Evolutionary conservation across 1,140 invertebrate species (phyloP), one percentile per base, ranked within the genome.

Genomic region (Macrobrachium rosenbergii): DNA sequence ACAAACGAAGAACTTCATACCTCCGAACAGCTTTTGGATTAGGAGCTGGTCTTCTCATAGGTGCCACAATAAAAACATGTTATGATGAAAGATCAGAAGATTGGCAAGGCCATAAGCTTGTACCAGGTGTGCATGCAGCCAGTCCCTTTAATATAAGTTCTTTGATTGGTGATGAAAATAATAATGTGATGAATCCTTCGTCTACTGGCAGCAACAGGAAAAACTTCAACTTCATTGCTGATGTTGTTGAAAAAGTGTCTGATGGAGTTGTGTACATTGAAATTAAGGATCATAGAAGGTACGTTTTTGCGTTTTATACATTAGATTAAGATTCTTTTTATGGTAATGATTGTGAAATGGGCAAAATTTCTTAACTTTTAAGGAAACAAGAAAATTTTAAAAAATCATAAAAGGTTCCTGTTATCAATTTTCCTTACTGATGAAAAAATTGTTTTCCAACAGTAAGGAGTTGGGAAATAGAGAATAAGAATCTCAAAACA

Each of bases 211-310:
- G 60, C 77, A 87, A 87, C 67, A 81, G 78, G 67, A 67, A 64
- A 12, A 76, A 60, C 16, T 76, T 52, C 60, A 87, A 87, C 59
- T 87, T 87, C 21, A 81, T 87, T 43, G 84, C 84, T 37, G 84
- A 87, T 64, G 84, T 78, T 63, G 84, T 87, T 45, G 84, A 81
- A 62, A 87, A 87, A 62, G 67, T 59, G 60, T 87, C 84, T 73
- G 78, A 76, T 59, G 79, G 79, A 75, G 84, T 87, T 63, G 84
- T 87, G 8, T 87, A 75, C 28, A 87, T 87, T 52, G 78, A 80
- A 45, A 87, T 87, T 43, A 82, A 76, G 52, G 78, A 87, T 73
- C 43, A 10, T 21, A 80, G 78, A 52, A 75, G 79, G 79, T 75
- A 81, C 62, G 58, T 75, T 67, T 6, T 14, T 6, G 14, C 5